A percentile compares a stretch with the other conserved stretches of the same genome.
Evolutionary conservation across 30 jellyfish, hydroid and myxozoan species (phyloP).

Genomic region (Aurelia sp.): DNA sequence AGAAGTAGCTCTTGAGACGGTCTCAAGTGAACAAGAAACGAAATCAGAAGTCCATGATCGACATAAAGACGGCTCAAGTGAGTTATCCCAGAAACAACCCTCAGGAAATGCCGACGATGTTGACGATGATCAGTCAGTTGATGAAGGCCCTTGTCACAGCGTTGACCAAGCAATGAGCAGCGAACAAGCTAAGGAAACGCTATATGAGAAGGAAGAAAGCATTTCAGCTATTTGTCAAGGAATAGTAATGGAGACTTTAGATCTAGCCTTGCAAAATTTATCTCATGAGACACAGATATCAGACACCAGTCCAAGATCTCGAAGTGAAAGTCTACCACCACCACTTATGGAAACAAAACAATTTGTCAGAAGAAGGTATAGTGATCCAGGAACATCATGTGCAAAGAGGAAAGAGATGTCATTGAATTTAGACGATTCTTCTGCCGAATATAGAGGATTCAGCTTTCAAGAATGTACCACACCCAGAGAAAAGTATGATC

Average conservation of each 20-base stretch:
- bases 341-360: slow-evolving; percentile 8
- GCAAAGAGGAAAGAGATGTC: slow-evolving; percentile 20
- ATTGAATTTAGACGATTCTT: slow-evolving; percentile 29
- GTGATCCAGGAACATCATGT: slow-evolving; percentile 53
- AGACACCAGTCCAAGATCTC: slow-evolving; percentile 33
- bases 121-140: too few species aligned
- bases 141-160: too few species aligned
- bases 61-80: neutral
- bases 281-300: neutral
- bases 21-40: neutral
- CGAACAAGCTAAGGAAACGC: neutral
- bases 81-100: neutral
- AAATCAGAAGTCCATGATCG: neutral
- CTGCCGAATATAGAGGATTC: slow-evolving; percentile 3
- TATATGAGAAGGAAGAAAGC: neutral
- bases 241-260: slow-evolving; percentile 27
- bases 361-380: slow-evolving; percentile 53
- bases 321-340: slow-evolving; percentile 62
- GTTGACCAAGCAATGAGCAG: too few species aligned
- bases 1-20: neutral
- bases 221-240: slow-evolving; percentile 13
- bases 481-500: slow-evolving; percentile 45
- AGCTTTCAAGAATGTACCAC: neutral
- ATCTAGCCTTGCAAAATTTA: neutral
- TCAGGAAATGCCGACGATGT: neutral